phyloP scores from a whole-genome alignment of 2,888 invertebrate species.

The Temnothorax rugatulus region DNA sequence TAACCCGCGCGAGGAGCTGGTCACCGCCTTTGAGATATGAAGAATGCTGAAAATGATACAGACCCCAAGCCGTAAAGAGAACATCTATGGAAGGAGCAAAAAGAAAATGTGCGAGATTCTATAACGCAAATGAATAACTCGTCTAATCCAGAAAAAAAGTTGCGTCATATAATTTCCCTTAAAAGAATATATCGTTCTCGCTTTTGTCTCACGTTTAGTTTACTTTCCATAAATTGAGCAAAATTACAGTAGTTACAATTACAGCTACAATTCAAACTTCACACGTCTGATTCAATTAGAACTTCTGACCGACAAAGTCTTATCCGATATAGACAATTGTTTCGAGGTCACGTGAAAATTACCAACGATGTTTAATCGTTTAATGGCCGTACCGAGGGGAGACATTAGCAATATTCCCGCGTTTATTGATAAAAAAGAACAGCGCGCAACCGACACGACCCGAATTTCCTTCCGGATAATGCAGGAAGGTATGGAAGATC shows the following conservation, averaged over 20 bases:
- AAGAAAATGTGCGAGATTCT: not conserved
- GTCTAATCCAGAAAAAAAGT: not conserved
- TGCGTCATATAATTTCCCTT: not conserved
- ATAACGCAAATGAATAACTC: not conserved
- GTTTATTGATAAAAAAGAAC: not conserved
- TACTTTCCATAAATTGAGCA: not conserved
- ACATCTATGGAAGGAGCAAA: not conserved
- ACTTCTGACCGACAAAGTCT: not conserved
- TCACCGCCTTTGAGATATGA: conserved; percentile 29
- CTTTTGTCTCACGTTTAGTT: not conserved
- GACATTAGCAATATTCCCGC: conserved; percentile 4
- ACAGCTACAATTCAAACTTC: not conserved
- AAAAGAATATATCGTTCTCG: not conserved
- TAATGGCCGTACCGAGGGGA: not conserved
- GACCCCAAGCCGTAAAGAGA: not conserved
- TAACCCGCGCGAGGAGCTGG: conserved; percentile 46
- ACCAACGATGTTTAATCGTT: not conserved
- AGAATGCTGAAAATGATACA: conserved; percentile 23
- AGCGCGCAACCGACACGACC: conserved; percentile 31
- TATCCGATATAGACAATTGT: not conserved
- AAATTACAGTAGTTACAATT: not conserved
- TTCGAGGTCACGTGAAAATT: not conserved
- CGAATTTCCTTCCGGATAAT: conserved; percentile 69
- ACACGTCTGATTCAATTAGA: not conserved
- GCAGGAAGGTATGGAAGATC: conserved; percentile 70